Percentiles rank a stretch among this genome's conserved stretches.
phyloP scores from a whole-genome alignment of 2,888 invertebrate genomes.

The Anarsia innoxiella region DNA sequence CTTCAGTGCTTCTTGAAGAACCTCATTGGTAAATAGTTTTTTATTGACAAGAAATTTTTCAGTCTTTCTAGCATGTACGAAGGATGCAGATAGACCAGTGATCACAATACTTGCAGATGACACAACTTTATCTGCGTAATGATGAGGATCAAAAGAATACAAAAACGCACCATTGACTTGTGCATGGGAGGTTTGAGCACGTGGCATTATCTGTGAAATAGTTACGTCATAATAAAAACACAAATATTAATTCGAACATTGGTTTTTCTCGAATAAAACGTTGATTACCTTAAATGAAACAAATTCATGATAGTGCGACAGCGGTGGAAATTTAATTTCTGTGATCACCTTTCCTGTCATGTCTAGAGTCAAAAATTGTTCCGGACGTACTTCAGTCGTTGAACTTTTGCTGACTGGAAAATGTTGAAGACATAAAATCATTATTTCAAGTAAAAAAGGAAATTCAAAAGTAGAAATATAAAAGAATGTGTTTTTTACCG shows the following conservation, averaged over 20 bases:
- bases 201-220: constrained; percentile 78
- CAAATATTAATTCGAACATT: background rate
- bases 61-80: constrained; percentile 75
- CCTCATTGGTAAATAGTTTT: constrained; percentile 56
- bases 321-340: constrained; percentile 44
- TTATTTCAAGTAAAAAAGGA: too few relatives aligned
- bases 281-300: constrained; percentile 49
- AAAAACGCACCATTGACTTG: constrained; percentile 84
- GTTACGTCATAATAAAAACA: too few relatives aligned
- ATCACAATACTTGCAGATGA: constrained; percentile 75
- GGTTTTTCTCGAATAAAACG: background rate
- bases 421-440: too few relatives aligned
- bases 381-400: constrained; percentile 35
- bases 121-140: constrained; percentile 27
- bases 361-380: constrained; percentile 38
- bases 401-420: constrained; percentile 52
- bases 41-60: constrained; percentile 60
- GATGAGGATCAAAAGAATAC: constrained; percentile 66
- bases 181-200: constrained; percentile 84
- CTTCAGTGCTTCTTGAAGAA: constrained; percentile 68
- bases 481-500: too few relatives aligned
- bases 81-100: constrained; percentile 71
- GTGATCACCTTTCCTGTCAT: constrained; percentile 47
- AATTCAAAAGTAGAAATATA: too few relatives aligned
- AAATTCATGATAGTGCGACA: constrained; percentile 35